Evolutionary conservation across 2,113 vertebrate species (phyloP), one percentile per base, ranked within the genome.

Genomic region (Junco hyemalis): DNA sequence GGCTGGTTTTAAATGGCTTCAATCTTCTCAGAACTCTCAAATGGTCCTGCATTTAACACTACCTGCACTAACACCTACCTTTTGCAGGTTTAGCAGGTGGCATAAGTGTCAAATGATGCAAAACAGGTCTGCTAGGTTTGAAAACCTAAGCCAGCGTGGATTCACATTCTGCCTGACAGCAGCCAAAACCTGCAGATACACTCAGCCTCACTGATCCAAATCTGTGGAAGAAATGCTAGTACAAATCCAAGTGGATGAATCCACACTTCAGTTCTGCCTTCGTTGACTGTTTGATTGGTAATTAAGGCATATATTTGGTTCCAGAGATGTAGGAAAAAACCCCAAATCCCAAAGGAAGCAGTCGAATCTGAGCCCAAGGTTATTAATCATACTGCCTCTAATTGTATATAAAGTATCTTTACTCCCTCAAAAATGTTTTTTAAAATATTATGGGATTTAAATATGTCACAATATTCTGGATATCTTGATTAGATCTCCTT

Each of bases 401-500:
- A 95, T 96, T 92, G 87, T 95, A 95, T 93, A 95, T 97, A 84
- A 95, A 96, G 61, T 85, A 96, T 87, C 76, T 92, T 88, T 60
- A 86, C 69, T 70, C n/a, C 92, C 66, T 93, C 61, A 79, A 94
- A 91, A 94, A 51, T 57, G 9, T 5, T 69, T 91, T 92, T 91
- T 86, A 1, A 17, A 92, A 82, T 90, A 96, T 94, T 92, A 93
- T 78, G 91, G 91, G 95, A 96, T 81, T 96, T 92, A 95, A 95
- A 94, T 76, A 65, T 97, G 95, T 96, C 95, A 96, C 76, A 93
- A 95, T 90, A 90, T 97, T 94, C 87, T 90, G 94, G 95, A 95
- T 97, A 97, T 97, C 94, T 97, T 97, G 94, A 97, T 96, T 96
- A 97, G 76, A 95, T 96, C 93, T 93, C 74, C 79, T 91, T 90